These are phyloP conservation scores for Microchrysa polita DNA, from an alignment of 2,888 invertebrate genomes.

Conservation along the genomic window DNA sequence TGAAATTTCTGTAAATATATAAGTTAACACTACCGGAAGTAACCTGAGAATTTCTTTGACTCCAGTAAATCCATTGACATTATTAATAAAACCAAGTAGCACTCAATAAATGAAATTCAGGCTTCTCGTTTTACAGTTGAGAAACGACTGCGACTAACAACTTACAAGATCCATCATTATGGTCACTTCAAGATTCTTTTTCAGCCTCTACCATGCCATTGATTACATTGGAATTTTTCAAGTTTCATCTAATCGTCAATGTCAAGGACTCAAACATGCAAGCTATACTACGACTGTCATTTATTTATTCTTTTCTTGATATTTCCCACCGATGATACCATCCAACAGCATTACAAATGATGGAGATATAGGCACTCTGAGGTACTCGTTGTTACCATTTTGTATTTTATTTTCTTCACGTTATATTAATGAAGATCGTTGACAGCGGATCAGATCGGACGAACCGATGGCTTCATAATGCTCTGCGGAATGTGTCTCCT, in stretches of 20 bases:
- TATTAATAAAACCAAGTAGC: too few relatives aligned
- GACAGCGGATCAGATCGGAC: constrained; percentile 21
- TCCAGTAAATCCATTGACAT: too few relatives aligned
- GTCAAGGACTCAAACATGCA: constrained; percentile 17
- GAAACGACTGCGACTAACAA: too few relatives aligned
- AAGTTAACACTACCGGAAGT: too few relatives aligned
- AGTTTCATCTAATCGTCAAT: constrained; percentile 33
- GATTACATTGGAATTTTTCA: constrained; percentile 26
- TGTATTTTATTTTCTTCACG: neutral
- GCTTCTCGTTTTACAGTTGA: too few relatives aligned
- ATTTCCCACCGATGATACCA: constrained; percentile 29
- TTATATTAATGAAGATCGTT: constrained; percentile 30
- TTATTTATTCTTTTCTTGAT: constrained; percentile 12
- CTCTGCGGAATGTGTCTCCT: constrained; percentile 33
- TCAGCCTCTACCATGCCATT: constrained; percentile 1
- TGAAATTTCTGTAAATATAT: too few relatives aligned
- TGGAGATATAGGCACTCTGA: neutral
- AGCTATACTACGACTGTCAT: constrained; percentile 2
- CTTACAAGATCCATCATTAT: too few relatives aligned
- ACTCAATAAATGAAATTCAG: too few relatives aligned
- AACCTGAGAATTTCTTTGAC: too few relatives aligned
- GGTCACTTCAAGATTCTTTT: too few relatives aligned
- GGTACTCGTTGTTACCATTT: neutral
- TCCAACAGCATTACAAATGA: constrained; percentile 6
- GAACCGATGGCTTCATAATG: constrained; percentile 24